phyloP scores from a whole-genome alignment of 2,888 invertebrate genomes.

The Lasioglossum calceatum region DNA sequence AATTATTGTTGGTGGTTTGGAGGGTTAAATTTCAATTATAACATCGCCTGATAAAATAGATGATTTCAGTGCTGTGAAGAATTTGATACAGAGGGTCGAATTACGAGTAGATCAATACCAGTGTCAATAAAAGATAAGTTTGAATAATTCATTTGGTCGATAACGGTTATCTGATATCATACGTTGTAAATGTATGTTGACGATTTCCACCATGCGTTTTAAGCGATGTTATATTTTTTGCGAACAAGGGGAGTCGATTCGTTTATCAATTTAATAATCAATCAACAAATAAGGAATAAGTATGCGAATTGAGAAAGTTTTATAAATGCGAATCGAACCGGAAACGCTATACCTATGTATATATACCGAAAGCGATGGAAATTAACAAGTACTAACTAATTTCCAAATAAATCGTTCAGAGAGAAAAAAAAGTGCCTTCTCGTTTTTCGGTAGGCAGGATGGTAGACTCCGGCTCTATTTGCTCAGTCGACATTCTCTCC shows the following conservation, averaged over 20 bases:
- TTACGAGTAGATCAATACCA: slow-evolving; percentile 31
- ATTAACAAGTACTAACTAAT: slow-evolving; percentile 65
- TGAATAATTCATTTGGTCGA: slow-evolving; percentile 41
- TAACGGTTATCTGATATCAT: slow-evolving; percentile 49
- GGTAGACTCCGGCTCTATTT: slow-evolving; percentile 67
- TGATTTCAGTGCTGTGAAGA: slow-evolving; percentile 16
- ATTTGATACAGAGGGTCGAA: slow-evolving; percentile 21
- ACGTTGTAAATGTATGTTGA: neutral
- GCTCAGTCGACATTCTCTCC: slow-evolving; percentile 78
- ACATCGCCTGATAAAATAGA: neutral
- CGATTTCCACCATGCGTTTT: neutral
- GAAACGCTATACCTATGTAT: neutral
- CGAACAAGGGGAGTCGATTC: neutral
- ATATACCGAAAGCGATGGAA: neutral
- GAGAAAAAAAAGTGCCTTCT: slow-evolving; percentile 28
- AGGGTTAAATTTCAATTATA: neutral
- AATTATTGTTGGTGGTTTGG: neutral
- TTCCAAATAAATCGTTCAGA: slow-evolving; percentile 63
- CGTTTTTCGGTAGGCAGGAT: slow-evolving; percentile 39
- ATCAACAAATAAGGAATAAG: neutral
- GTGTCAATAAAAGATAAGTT: slow-evolving; percentile 48
- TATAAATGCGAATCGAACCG: neutral
- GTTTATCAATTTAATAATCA: neutral
- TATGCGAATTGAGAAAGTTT: neutral
- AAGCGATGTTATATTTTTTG: neutral